Evolutionary conservation across 2,113 vertebrate genomes (phyloP).

Genomic region (Brachionichthys hirsutus): DNA sequence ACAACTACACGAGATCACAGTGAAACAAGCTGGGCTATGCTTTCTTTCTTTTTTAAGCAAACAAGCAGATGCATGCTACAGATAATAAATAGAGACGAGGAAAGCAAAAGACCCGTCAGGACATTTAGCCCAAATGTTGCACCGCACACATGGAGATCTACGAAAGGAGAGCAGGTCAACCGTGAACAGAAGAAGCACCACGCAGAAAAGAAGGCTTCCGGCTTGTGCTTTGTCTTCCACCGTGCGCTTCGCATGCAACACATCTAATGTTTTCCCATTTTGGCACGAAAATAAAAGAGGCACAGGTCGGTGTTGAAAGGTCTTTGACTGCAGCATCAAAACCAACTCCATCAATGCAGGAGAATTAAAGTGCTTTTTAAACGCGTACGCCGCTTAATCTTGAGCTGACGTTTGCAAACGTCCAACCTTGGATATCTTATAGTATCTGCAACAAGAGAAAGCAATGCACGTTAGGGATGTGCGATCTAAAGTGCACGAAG

Average conservation of each 20-base stretch:
- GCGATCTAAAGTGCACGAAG: neutral
- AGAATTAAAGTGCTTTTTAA: too few species aligned
- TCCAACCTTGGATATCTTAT: neutral
- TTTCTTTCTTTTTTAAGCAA: conserved; percentile 6
- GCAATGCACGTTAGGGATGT: neutral
- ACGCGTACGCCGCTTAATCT: too few species aligned
- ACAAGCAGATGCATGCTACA: too few species aligned
- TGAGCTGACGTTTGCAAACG: neutral
- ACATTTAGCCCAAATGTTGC: conserved; percentile 24
- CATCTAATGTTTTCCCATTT: conserved; percentile 6
- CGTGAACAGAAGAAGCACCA: conserved; percentile 15
- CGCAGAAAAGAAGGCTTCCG: neutral
- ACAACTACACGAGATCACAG: conserved; percentile 8
- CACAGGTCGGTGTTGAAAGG: neutral
- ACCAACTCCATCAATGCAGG: too few species aligned
- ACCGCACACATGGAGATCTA: conserved; percentile 2
- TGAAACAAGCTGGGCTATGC: neutral
- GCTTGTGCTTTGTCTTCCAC: neutral
- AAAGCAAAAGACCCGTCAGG: conserved; percentile 21
- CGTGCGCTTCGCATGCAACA: neutral
- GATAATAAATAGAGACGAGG: conserved; percentile 13
- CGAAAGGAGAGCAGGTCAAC: neutral
- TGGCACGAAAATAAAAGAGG: conserved; percentile 18
- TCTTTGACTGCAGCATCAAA: conserved; percentile 6
- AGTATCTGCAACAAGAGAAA: neutral